Conservation (phyloP, 2,797 vertebrate species). For the Pitangus sulphuratus region DNA sequence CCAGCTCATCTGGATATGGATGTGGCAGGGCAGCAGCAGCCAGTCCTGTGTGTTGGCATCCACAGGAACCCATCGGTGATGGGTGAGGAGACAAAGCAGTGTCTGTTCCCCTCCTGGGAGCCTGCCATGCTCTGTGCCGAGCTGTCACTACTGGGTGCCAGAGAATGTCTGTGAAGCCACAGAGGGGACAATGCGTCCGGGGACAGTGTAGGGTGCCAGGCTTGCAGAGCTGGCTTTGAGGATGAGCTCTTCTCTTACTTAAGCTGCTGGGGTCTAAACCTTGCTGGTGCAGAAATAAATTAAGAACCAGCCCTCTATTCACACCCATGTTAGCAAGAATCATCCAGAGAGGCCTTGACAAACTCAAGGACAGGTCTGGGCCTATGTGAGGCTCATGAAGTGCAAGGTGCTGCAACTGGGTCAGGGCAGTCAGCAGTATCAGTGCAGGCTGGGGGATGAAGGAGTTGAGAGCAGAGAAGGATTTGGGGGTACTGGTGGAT, state of each 20-base stretch:
- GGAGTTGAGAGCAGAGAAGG: neutral
- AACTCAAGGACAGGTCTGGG: neutral
- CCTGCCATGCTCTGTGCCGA: fast-evolving
- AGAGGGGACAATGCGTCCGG: fast-evolving
- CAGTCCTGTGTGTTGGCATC: fast-evolving
- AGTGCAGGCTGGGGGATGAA: neutral
- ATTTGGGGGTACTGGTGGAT: neutral
- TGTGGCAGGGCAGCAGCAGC: neutral
- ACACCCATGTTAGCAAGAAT: neutral
- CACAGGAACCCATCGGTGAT: fast-evolving
- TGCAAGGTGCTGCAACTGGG: neutral
- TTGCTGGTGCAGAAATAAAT: neutral
- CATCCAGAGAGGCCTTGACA: neutral
- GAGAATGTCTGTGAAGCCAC: neutral
- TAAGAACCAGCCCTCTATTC: neutral
- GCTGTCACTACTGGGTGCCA: neutral
- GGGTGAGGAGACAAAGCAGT: neutral
- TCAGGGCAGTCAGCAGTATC: fast-evolving
- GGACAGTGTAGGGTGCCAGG: fast-evolving
- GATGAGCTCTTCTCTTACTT: neutral
- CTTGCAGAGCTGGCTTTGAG: neutral
- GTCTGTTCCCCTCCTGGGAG: neutral
- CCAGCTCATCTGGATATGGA: neutral
- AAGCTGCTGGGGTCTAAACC: neutral
- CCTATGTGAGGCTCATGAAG: neutral